A percentile compares a stretch with the other conserved stretches of the same genome.
Evolutionary conservation across 2,113 vertebrate species (phyloP).

Genomic region (Anseranas semipalmata): DNA sequence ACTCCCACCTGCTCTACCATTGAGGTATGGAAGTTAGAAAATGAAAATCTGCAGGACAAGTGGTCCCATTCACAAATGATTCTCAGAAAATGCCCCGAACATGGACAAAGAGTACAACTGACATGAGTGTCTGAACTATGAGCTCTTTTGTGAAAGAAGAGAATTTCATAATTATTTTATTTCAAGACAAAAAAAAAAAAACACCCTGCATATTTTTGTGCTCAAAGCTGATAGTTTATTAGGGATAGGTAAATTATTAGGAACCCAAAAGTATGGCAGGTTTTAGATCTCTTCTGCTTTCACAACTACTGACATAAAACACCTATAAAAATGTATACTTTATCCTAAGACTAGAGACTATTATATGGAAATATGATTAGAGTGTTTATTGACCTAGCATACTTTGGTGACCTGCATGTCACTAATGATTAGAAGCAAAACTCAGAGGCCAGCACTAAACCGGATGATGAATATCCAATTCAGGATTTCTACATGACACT

Average conservation of each 20-base stretch:
- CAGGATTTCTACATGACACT: background rate
- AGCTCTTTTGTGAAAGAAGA: background rate
- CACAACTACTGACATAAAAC: background rate
- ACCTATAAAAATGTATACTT: background rate
- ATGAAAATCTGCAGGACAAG: background rate
- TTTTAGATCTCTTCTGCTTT: background rate
- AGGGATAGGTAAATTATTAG: background rate
- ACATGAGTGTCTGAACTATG: background rate
- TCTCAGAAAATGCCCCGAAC: background rate
- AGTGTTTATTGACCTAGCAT: background rate
- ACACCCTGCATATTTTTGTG: background rate
- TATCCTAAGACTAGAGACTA: background rate
- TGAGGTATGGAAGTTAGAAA: rapidly evolving
- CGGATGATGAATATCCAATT: background rate
- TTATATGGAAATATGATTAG: background rate
- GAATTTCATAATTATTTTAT: background rate
- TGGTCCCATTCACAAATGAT: background rate
- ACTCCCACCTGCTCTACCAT: background rate
- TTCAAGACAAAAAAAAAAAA: background rate
- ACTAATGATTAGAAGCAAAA: background rate
- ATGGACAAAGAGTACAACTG: background rate
- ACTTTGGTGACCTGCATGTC: background rate
- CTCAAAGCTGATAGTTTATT: background rate
- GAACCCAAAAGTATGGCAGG: background rate
- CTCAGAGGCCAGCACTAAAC: background rate